Base-by-base conservation (phyloP, 2,888 invertebrate genomes). In the Rhorus exstirpatorius region DNA sequence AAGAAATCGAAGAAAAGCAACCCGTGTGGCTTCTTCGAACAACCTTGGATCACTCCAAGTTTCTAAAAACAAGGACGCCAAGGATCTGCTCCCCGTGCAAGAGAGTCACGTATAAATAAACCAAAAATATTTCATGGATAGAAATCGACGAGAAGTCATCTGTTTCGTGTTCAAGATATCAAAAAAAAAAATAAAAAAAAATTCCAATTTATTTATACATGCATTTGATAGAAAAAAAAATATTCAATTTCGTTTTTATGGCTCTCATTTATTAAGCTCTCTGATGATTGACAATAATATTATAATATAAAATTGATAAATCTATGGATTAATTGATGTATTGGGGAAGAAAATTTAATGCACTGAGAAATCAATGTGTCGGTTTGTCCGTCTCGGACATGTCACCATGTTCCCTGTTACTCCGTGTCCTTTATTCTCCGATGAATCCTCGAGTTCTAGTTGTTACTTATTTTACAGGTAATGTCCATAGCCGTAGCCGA, bases 401-500 rank as follows among this genome's bases (percentile, higher is more conserved):
- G 67, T 72, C 61, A 53, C 58, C 21, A 75, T 53, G 19, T 74
- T 60, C 10, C n/a, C 35, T 14, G 21, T 65, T 19, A 38, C 61
- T 61, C 19, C 68, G 70, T 19, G 41, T 72, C 26, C 14, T 24
- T 41, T 26, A 61, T 72, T 72, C 41, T 77, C 63, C 67, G 78
- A 76, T 61, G 58, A 75, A 63, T 79, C 75, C 67, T 58, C 72
- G 44, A 61, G 58, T 31, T 55, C n/a, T 49, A n/a, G 8, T 3
- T 17, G 0, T 71, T 1, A 8, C 14, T 46, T 38, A 31, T 31
- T n/a, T 61, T 70, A 83, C 6, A 71, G 31, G 24, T 84, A 87
- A 58, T 86, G 81, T 3, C 89, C 89, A 24, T 83, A 87, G 72
- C 89, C 89, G 79, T 85, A 86, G 8, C 91, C 91, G 21, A 83